Conservation (phyloP, 2,888 invertebrate species). For the Papilio gigon region DNA sequence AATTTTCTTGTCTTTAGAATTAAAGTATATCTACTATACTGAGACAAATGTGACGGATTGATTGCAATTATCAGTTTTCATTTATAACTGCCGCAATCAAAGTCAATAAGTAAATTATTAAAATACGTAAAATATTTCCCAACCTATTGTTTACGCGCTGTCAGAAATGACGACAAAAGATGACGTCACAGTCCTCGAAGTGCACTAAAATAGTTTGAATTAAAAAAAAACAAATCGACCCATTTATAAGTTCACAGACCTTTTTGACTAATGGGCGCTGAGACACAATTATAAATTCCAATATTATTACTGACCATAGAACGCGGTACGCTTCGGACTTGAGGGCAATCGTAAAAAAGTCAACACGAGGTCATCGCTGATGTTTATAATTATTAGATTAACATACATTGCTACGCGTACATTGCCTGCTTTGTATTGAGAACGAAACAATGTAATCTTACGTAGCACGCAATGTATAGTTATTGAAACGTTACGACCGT, state of each 20-base stretch:
- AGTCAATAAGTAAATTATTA: no score
- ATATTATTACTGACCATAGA: slow-evolving; percentile 55
- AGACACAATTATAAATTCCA: slow-evolving; percentile 65
- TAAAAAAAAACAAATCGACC: slow-evolving; percentile 38
- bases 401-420: slow-evolving; percentile 44
- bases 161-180: background rate
- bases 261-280: slow-evolving; percentile 53
- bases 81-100: no score
- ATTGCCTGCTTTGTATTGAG: slow-evolving; percentile 38
- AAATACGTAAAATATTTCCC: background rate
- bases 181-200: background rate
- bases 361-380: slow-evolving; percentile 62
- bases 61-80: no score
- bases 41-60: no score
- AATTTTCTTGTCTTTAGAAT: no score
- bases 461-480: slow-evolving; percentile 40
- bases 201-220: slow-evolving; percentile 8
- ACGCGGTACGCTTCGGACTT: slow-evolving; percentile 49
- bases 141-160: background rate
- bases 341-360: slow-evolving; percentile 55
- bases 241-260: slow-evolving; percentile 52
- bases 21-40: background rate
- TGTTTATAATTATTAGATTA: slow-evolving; percentile 42
- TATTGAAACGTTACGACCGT: slow-evolving; percentile 31
- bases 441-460: background rate